These are phyloP conservation scores for Syngnathus typhle DNA, from an alignment of 2,113 vertebrate genomes.

Conservation along the genomic window DNA sequence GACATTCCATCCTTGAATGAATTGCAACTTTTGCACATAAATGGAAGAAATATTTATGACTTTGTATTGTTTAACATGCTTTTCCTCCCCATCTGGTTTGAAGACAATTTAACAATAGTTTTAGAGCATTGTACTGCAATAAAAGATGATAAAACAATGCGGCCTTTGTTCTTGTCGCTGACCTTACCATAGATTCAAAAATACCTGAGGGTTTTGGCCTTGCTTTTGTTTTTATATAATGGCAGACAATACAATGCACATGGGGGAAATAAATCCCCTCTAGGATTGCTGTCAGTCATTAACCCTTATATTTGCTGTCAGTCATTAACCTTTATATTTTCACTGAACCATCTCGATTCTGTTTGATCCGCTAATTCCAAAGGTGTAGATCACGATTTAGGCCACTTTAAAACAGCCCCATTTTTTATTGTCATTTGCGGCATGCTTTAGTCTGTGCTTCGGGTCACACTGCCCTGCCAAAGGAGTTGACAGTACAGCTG, in stretches of 20 bases:
- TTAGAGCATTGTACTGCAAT: background rate
- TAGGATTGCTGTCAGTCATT: too few relatives aligned
- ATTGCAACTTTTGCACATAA: slow-evolving; percentile 13
- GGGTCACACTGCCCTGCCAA: background rate
- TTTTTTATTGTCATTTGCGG: background rate
- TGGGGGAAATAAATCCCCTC: too few relatives aligned
- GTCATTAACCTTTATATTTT: too few relatives aligned
- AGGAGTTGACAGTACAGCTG: background rate
- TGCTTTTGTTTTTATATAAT: too few relatives aligned
- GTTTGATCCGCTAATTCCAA: background rate
- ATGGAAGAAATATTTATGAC: background rate
- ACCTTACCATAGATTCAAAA: background rate
- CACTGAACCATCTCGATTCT: too few relatives aligned
- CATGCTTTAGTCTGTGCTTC: background rate
- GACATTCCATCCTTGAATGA: background rate
- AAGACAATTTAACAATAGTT: background rate
- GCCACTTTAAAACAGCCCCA: background rate
- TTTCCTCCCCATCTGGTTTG: background rate
- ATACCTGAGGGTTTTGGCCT: too few relatives aligned
- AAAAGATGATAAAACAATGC: background rate
- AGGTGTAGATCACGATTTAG: background rate
- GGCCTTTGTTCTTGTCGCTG: too few relatives aligned
- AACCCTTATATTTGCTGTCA: too few relatives aligned
- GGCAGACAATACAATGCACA: too few relatives aligned
- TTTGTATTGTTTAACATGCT: background rate